Base-by-base conservation (phyloP, 2,797 vertebrate genomes). In the Characodon lateralis region DNA sequence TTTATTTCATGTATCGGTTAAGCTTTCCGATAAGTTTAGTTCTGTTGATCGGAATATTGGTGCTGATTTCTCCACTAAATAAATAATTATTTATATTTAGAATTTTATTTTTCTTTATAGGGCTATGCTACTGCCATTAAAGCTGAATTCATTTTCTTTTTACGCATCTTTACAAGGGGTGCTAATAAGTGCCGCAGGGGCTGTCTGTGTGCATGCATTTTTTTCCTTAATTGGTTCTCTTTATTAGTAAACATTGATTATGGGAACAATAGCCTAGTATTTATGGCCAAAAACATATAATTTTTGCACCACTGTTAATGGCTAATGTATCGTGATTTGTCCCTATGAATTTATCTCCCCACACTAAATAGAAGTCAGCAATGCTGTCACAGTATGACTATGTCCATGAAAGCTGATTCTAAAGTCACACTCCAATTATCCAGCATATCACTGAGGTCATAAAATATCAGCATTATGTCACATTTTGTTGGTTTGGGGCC, bases 391-490 rank as follows among this genome's bases (percentile, higher is more conserved):
- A 55, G 53, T 43, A 26, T 28, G 13, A 59, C 58, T 26, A 69
- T 26, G 24, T 8, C 43, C 39, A 48, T 72, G 31, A 16, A 48
- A 35, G 48, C 5, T 73, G 51, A n/a, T 61, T 80, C 58, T 70
- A 18, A 43, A 51, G 74, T 74, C 53, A 65, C 77, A 87, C 41
- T 13, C 74, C 22, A 71, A 48, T 26, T 73, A 51, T 71, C 63
- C 41, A 55, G 24, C 78, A 61, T 13, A 74, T 48, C 63, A 70
- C 56, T 63, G 7, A 78, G 56, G 73, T 43, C 72, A 72, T 65
- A 56, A 80, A 80, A 43, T 76, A 80, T 79, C 74, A 83, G 77
- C 73, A 84, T 72, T 76, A 43, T 35, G 35, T 35, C 35, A 35
- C 35, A 35, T 35, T 35, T 4, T 35, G 35, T 35, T 35, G 35